These are phyloP conservation scores for Rhinopomastus cyanomelas DNA, from an alignment of 2,113 vertebrate genomes.

Conservation along the genomic window DNA sequence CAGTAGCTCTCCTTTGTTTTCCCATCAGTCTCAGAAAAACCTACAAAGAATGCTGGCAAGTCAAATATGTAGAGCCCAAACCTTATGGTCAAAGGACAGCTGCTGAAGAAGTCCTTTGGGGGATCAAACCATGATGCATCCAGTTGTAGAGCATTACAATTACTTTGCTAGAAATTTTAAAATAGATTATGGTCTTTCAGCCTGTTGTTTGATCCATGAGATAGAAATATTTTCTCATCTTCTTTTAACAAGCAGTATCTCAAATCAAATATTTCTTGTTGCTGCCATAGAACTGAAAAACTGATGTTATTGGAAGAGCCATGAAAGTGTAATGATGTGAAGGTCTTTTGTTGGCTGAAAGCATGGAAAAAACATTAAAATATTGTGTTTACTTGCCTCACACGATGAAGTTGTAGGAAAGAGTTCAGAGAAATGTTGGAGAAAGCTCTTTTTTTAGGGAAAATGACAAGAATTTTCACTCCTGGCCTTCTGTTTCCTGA, in stretches of 20 bases:
- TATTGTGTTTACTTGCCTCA: background rate
- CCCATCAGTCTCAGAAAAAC: background rate
- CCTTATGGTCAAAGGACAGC: background rate
- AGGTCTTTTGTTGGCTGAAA: background rate
- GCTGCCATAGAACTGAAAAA: background rate
- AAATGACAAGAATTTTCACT: background rate
- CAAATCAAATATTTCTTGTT: background rate
- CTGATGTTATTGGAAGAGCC: background rate
- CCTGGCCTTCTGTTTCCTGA: background rate
- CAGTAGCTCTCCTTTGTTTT: background rate
- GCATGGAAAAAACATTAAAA: background rate
- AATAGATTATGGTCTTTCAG: background rate
- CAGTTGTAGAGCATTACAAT: background rate
- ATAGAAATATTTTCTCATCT: background rate
- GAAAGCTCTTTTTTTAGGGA: background rate
- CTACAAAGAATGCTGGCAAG: background rate
- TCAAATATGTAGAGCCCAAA: background rate
- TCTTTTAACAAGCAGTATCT: background rate
- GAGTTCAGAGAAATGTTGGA: background rate
- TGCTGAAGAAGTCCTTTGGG: background rate
- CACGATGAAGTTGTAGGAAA: background rate
- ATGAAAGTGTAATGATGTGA: background rate
- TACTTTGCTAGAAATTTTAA: background rate
- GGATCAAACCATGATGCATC: background rate
- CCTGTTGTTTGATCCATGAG: rapidly evolving